Evolutionary conservation across 2,113 vertebrate species (phyloP).

Genomic region (Neopipo cinnamomea): DNA sequence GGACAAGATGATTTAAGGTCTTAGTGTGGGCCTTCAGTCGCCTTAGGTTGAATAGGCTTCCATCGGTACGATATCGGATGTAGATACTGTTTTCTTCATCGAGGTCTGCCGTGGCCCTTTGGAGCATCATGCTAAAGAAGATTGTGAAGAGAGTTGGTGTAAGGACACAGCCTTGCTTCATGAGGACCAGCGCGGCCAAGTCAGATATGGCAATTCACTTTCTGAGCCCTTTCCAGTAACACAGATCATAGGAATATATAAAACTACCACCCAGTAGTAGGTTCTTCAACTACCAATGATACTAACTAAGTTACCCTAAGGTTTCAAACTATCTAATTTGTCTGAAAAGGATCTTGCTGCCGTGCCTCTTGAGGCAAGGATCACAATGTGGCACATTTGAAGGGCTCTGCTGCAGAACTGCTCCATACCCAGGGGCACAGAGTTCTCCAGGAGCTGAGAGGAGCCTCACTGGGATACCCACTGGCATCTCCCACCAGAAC

Average conservation of each 20-base stretch:
- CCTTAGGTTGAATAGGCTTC: no score
- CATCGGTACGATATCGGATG: no score
- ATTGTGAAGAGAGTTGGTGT: no score
- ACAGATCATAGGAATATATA: background rate
- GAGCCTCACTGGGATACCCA: background rate
- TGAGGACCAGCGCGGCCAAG: no score
- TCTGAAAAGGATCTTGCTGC: background rate
- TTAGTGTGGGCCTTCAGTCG: no score
- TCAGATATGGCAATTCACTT: no score
- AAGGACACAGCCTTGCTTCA: no score
- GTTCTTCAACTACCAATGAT: background rate
- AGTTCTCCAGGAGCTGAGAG: background rate
- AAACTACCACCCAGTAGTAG: background rate
- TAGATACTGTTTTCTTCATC: no score
- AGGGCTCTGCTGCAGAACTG: background rate
- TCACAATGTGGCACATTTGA: rapidly evolving
- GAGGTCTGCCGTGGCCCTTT: no score
- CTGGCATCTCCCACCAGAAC: background rate
- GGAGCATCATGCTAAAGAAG: no score
- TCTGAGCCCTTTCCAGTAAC: no score
- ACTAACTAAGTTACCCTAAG: background rate
- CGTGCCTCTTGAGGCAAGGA: background rate
- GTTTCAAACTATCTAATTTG: background rate
- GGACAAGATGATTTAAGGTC: no score
- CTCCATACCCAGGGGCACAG: rapidly evolving